A percentile compares a stretch with the other conserved stretches of the same genome.
These are phyloP conservation scores for Nymphalis urticae DNA, from an alignment of 2,888 invertebrate genomes.

Conservation along the genomic window DNA sequence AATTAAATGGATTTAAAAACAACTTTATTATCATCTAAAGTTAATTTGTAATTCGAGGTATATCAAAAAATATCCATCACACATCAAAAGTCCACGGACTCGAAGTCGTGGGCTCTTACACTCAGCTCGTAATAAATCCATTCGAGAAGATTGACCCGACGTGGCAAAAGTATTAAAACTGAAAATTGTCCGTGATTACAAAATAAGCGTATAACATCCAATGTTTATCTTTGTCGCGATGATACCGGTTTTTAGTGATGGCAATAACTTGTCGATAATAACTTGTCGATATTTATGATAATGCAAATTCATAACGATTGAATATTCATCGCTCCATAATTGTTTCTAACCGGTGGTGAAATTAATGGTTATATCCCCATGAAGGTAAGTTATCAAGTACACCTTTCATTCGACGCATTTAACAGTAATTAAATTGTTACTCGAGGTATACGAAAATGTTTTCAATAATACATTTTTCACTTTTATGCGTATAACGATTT, in stretches of 20 bases:
- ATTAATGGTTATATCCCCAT: conserved; percentile 43
- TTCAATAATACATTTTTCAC: conserved; percentile 1
- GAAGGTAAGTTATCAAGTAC: conserved; percentile 20
- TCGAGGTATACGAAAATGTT: conserved; percentile 11
- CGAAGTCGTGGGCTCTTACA: not conserved
- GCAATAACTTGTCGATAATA: conserved; percentile 48
- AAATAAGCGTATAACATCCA: conserved; percentile 24
- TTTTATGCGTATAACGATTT: conserved; percentile 12
- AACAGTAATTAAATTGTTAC: conserved; percentile 21
- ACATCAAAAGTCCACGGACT: too few species aligned
- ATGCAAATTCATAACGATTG: conserved; percentile 56
- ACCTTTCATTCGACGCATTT: conserved; percentile 29
- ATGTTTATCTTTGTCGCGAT: conserved; percentile 38
- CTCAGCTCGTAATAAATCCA: not conserved
- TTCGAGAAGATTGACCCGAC: conserved; percentile 6
- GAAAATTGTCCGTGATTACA: conserved; percentile 27
- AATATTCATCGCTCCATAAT: conserved; percentile 60
- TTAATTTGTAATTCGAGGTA: too few species aligned
- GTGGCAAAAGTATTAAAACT: conserved; percentile 32
- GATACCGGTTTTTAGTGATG: conserved; percentile 43
- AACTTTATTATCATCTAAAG: too few species aligned
- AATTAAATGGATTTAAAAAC: too few species aligned
- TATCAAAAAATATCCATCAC: too few species aligned
- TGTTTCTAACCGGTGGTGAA: conserved; percentile 53
- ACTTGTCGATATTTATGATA: conserved; percentile 51